Conservation (phyloP, 2,113 vertebrate species). For the Furnarius figulus region DNA sequence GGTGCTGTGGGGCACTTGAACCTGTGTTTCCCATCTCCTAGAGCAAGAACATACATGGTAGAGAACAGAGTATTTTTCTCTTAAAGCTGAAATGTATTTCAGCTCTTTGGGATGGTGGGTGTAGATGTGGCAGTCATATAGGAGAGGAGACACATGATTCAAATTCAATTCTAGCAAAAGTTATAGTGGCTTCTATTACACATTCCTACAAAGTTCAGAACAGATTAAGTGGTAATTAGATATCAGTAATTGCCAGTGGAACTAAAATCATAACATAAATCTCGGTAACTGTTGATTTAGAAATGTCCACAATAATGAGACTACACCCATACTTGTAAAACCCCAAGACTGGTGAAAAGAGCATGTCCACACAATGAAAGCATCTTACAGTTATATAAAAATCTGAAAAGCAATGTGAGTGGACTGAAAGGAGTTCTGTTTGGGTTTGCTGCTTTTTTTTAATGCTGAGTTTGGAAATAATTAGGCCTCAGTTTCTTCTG, state of each 20-base stretch:
- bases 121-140: background rate
- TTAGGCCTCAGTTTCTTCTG: background rate
- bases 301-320: background rate
- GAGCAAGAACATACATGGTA: too few species aligned
- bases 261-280: background rate
- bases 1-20: background rate
- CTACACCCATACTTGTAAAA: background rate
- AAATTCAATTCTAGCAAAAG: background rate
- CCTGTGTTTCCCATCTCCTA: background rate
- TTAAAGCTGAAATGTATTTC: background rate
- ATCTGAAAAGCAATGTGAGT: background rate
- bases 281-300: background rate
- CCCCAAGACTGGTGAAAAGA: background rate
- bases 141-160: background rate
- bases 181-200: background rate
- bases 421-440: background rate
- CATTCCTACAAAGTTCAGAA: slow-evolving; percentile 35
- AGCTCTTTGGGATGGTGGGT: background rate
- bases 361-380: background rate
- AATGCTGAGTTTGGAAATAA: background rate
- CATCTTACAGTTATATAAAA: background rate
- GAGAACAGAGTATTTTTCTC: background rate
- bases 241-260: slow-evolving; percentile 15
- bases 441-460: background rate
- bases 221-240: slow-evolving; percentile 24